Conservation (phyloP, 2,113 vertebrate genomes). For the Abramis brama region DNA sequence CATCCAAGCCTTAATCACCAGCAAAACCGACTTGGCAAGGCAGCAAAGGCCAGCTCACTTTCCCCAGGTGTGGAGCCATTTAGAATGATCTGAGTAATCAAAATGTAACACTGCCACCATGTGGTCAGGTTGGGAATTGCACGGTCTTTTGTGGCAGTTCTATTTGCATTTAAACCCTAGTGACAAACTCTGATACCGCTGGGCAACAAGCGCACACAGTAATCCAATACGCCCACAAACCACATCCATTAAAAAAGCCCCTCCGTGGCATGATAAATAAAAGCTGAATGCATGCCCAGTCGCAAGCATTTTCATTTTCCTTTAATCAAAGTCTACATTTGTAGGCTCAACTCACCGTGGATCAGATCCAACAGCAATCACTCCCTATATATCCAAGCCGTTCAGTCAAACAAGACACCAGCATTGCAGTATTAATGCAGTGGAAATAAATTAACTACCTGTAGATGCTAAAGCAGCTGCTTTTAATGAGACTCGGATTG, state of each 20-base stretch:
- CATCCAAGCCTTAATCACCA: constrained; percentile 15
- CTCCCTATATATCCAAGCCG: background rate
- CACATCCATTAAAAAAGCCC: background rate
- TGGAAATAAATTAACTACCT: constrained; percentile 4
- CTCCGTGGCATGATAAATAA: background rate
- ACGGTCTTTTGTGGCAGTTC: background rate
- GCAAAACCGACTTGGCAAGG: constrained; percentile 1
- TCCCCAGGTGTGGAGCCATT: constrained; percentile 13
- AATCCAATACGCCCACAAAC: constrained; percentile 8
- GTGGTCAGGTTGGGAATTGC: constrained; percentile 39
- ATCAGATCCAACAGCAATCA: background rate
- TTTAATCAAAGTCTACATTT: constrained; percentile 35
- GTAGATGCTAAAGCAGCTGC: background rate
- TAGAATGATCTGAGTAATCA: background rate
- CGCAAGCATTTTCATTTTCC: constrained; percentile 21
- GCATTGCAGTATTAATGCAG: constrained; percentile 26
- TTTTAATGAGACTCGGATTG: background rate
- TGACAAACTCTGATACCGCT: background rate
- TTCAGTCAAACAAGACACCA: background rate
- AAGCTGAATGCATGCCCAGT: constrained; percentile 12
- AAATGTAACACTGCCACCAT: constrained; percentile 53
- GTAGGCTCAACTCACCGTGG: background rate
- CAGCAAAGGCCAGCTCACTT: background rate
- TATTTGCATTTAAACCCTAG: background rate
- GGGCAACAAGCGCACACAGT: constrained; percentile 45